phyloP scores from a whole-genome alignment of 2,888 invertebrate genomes.

The Trichacis sp. region DNA sequence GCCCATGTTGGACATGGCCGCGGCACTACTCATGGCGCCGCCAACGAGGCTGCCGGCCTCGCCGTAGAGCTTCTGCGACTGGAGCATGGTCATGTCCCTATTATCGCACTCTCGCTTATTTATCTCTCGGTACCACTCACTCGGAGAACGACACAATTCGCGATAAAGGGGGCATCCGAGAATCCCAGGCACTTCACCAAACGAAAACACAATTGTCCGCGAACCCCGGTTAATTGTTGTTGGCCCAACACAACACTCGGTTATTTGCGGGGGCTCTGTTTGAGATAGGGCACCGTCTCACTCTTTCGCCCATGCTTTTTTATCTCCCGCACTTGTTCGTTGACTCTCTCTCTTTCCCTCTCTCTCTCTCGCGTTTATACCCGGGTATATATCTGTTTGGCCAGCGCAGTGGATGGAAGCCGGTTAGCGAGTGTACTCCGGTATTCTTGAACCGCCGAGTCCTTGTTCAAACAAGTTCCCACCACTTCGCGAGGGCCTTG shows the following conservation, averaged over 20 bases:
- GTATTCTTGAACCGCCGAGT: slow-evolving; percentile 63
- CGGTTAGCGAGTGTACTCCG: slow-evolving; percentile 67
- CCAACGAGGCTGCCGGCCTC: slow-evolving; percentile 59
- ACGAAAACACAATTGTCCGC: too few species aligned
- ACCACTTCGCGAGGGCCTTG: slow-evolving; percentile 35
- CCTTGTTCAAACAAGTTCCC: slow-evolving; percentile 67
- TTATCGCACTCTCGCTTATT: slow-evolving; percentile 47
- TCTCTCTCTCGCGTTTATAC: slow-evolving; percentile 45
- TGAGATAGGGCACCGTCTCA: slow-evolving; percentile 45
- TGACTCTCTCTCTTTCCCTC: slow-evolving; percentile 35
- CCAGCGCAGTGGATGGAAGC: slow-evolving; percentile 65
- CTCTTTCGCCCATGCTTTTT: neutral
- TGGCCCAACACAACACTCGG: slow-evolving; percentile 50
- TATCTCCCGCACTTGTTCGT: slow-evolving; percentile 3
- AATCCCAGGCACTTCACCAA: too few species aligned
- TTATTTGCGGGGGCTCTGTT: slow-evolving; percentile 47
- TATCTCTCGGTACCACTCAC: neutral
- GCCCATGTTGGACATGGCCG: slow-evolving; percentile 64
- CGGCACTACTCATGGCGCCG: slow-evolving; percentile 62
- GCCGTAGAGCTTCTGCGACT: slow-evolving; percentile 67
- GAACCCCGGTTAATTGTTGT: too few species aligned
- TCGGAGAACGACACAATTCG: neutral
- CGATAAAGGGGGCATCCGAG: too few species aligned
- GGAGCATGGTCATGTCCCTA: slow-evolving; percentile 64
- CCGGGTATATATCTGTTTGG: slow-evolving; percentile 11